A percentile compares a stretch with the other conserved stretches of the same genome.
phyloP scores from a whole-genome alignment of 1,140 invertebrate species.

The Eriocheir sinensis region DNA sequence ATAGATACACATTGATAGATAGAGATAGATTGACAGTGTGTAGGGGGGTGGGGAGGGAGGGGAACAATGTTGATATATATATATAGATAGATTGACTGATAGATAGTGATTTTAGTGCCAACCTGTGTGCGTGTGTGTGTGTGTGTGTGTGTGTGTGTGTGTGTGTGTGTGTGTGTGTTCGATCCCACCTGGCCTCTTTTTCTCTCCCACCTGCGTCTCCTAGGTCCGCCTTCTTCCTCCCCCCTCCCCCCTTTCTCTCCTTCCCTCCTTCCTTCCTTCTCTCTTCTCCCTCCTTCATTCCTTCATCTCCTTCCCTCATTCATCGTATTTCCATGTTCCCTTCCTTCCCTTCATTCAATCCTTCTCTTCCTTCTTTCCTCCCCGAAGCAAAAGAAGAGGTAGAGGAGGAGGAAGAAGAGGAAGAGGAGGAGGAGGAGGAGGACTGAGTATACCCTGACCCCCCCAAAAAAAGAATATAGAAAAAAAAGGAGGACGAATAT shows the following conservation, averaged over 20 bases:
- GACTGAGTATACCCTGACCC: too few relatives aligned
- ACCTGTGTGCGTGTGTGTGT: conserved; percentile 40
- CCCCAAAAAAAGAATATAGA: too few relatives aligned
- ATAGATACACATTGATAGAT: too few relatives aligned
- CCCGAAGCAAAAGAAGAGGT: background rate
- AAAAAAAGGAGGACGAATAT: too few relatives aligned
- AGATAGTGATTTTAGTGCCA: too few relatives aligned
- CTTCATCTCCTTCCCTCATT: background rate
- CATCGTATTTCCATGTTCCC: too few relatives aligned
- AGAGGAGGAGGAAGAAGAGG: background rate
- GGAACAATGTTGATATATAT: too few relatives aligned
- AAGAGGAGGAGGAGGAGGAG: background rate
- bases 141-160: background rate
- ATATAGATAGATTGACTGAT: too few relatives aligned
- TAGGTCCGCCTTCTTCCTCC: too few relatives aligned
- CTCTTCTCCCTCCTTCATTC: background rate
- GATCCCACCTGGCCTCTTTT: conserved; percentile 42
- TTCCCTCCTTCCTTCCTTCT: background rate
- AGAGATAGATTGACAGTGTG: too few relatives aligned
- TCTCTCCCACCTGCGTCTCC: conserved; percentile 23
- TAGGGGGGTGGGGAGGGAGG: too few relatives aligned
- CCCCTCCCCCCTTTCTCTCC: conserved; percentile 29
- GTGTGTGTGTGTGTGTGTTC: background rate
- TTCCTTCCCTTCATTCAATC: background rate
- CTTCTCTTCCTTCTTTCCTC: background rate